Evolutionary conservation across 92 coral and sea anemone species (phyloP).

Genomic region (Porites cylindrica): DNA sequence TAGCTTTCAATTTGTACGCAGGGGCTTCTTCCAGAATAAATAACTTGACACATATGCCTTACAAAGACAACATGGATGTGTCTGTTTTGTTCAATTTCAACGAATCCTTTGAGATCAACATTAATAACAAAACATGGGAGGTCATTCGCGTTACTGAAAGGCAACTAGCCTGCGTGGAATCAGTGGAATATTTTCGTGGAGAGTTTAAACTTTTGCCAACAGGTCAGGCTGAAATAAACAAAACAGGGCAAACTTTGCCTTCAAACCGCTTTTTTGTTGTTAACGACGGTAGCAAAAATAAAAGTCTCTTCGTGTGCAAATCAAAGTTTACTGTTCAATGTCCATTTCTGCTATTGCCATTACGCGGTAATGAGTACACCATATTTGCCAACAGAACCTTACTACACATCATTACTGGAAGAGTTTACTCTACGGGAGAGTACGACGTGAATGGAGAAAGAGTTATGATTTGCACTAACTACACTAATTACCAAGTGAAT

Average conservation of each 20-base stretch:
- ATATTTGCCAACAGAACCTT: constrained; percentile 70
- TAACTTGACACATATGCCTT: background rate
- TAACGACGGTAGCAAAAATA: background rate
- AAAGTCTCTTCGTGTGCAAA: constrained; percentile 55
- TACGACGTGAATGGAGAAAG: constrained; percentile 56
- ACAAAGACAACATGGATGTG: background rate
- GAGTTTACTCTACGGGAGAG: constrained; percentile 60
- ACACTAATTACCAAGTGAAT: constrained; percentile 20
- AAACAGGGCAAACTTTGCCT: constrained; percentile 29
- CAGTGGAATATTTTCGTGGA: constrained; percentile 53
- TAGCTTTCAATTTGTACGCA: constrained; percentile 66
- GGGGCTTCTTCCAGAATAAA: background rate
- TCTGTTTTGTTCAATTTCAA: constrained; percentile 59
- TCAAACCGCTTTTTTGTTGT: constrained; percentile 50
- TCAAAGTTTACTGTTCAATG: constrained; percentile 71
- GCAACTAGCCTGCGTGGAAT: constrained; percentile 65
- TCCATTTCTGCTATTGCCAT: constrained; percentile 53
- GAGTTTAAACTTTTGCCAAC: constrained; percentile 42
- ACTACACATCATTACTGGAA: constrained; percentile 73
- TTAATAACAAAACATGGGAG: constrained; percentile 58
- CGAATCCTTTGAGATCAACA: constrained; percentile 49
- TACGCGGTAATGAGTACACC: constrained; percentile 52
- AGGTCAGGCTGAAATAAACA: constrained; percentile 33
- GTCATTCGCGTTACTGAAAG: constrained; percentile 70
- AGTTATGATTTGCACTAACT: constrained; percentile 82